Percentiles rank a stretch among this genome's conserved stretches.
These are phyloP conservation scores for Aphis craccivora DNA, from an alignment of 1,140 invertebrate genomes.

Conservation along the genomic window DNA sequence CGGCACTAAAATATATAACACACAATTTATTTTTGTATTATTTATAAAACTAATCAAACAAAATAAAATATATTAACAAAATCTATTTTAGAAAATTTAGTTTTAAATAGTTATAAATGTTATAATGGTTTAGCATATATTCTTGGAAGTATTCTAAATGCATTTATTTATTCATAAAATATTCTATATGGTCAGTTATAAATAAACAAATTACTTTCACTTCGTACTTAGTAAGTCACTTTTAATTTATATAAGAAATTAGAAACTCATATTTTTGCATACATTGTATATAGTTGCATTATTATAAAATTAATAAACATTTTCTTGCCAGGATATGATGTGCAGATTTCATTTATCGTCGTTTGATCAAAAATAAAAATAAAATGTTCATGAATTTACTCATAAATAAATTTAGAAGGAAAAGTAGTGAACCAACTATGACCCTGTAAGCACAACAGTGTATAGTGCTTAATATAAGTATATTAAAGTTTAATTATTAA, in stretches of 20 bases:
- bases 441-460: not conserved
- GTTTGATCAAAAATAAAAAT: not conserved
- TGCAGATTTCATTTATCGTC: not conserved
- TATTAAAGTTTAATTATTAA: not conserved
- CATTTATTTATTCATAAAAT: not conserved
- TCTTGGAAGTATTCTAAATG: not conserved
- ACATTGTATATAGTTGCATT: not conserved
- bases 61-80: not conserved
- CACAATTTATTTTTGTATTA: not conserved
- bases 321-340: not conserved
- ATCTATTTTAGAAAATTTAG: not conserved
- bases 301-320: not conserved
- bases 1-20: conserved; percentile 33
- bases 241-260: not conserved
- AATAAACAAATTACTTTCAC: not conserved
- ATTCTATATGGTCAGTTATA: not conserved
- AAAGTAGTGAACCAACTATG: not conserved
- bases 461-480: not conserved
- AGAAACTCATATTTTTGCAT: not conserved
- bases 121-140: not conserved
- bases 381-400: not conserved
- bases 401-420: not conserved
- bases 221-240: not conserved
- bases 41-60: not conserved
- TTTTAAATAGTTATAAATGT: not conserved